Base-by-base conservation (phyloP, 92 coral and sea anemone species). In the Epizoanthus rinbou region DNA sequence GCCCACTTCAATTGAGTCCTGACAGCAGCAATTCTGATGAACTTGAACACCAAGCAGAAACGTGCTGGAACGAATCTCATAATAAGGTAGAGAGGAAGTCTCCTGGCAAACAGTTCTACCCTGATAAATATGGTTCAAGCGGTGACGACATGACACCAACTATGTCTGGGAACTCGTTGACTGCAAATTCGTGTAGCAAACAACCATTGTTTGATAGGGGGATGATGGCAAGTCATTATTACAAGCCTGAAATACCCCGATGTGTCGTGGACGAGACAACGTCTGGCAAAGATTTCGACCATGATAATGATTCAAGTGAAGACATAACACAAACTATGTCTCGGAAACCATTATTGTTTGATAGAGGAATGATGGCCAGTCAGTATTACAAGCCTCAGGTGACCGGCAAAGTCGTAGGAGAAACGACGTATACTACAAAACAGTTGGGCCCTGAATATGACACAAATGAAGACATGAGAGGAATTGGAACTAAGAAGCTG, bases 191-290 rank as follows among this genome's bases (percentile, higher is more conserved):
- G 25, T 5, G 8, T 15, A 13, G 18, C 22, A n/a, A 54, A 15
- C 63, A 23, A 52, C 17, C 60, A 8, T 15, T 28, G 15, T 54
- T 74, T 53, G 39, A 54, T 9, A 54, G 66, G 50, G 63, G 39
- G 3, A 23, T 53, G 23, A 54, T 74, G 59, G 43, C 80, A 13
- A 19, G 64, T 54, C 47, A n/a, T 15, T 53, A 24, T 50, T 43
- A 21, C 64, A 54, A 74, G 28, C 35, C 80, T 23, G 43, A 74
- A 53, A 54, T 25, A 74, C 80, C 43, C 25, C 19, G 47, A 10
- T 22, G 50, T 15, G 35, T 23, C 0, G 47, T 5, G 57, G 57
- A 17, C 7, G 57, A 31, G 2, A 75, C 45, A 15, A 28, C 47
- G 50, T 1, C 4, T 6, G 39, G 43, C 43, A 37, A 37, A 37